phyloP scores from a whole-genome alignment of 2,113 vertebrate genomes.

The Benitochromis conjunctus region DNA sequence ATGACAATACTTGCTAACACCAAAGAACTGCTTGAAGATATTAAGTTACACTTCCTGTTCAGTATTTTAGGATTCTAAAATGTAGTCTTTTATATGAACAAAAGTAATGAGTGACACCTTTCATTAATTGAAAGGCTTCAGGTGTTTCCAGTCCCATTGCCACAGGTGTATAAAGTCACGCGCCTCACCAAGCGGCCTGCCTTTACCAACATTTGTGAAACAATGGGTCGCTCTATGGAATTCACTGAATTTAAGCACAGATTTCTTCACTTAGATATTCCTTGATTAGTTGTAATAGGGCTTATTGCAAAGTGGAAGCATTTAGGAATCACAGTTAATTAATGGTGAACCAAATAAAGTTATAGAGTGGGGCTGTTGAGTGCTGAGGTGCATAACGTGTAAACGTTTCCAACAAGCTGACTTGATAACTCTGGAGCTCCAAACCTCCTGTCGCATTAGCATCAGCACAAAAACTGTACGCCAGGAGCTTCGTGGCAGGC shows the following conservation, averaged over 20 bases:
- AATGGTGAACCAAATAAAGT: neutral
- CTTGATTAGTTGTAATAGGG: neutral
- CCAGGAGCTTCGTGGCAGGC: neutral
- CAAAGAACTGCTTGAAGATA: constrained; percentile 48
- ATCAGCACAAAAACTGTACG: neutral
- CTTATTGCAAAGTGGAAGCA: neutral
- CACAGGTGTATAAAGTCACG: neutral
- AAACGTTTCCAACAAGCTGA: neutral
- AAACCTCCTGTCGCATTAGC: neutral
- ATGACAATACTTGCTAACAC: constrained; percentile 23
- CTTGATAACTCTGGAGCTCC: neutral
- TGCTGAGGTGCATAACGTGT: neutral
- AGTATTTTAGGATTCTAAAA: neutral
- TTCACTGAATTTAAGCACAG: neutral
- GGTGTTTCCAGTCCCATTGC: neutral
- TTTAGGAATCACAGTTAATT: neutral
- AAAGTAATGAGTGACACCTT: neutral
- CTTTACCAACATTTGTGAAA: neutral
- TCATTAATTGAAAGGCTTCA: neutral
- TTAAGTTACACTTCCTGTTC: neutral
- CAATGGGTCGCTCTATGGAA: neutral
- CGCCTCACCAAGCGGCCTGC: neutral
- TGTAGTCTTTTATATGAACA: neutral
- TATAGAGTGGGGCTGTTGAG: neutral
- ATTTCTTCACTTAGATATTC: neutral